phyloP scores from a whole-genome alignment of 2,797 vertebrate genomes.

The Sphaeramia orbicularis region DNA sequence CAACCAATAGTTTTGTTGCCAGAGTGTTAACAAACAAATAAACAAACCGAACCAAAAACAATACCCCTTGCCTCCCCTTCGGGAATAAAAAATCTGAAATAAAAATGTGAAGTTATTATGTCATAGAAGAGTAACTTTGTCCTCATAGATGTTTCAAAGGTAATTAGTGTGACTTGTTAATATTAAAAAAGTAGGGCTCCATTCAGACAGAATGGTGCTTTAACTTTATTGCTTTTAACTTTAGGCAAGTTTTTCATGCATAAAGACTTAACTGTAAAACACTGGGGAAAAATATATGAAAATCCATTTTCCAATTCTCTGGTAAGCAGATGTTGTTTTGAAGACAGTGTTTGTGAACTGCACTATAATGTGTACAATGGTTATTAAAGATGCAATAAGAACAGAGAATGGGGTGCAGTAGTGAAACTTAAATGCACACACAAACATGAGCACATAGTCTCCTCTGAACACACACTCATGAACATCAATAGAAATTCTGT shows the following conservation, averaged over 20 bases:
- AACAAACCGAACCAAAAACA: too few species aligned
- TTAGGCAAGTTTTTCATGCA: slow-evolving; percentile 35
- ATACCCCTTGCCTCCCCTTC: too few species aligned
- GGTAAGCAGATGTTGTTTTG: slow-evolving; percentile 59
- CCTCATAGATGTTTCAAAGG: slow-evolving; percentile 23
- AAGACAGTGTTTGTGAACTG: slow-evolving; percentile 53
- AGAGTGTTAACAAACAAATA: too few species aligned
- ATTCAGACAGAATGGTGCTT: slow-evolving; percentile 15
- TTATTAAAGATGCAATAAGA: slow-evolving; percentile 65
- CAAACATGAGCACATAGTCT: neutral
- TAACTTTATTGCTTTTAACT: slow-evolving; percentile 44
- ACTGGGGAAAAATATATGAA: slow-evolving; percentile 30
- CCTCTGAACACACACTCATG: slow-evolving; percentile 13
- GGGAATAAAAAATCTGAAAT: neutral
- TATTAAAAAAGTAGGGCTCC: slow-evolving; percentile 19
- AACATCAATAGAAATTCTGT: slow-evolving; percentile 39
- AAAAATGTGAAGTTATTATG: slow-evolving; percentile 43
- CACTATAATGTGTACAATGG: slow-evolving; percentile 19
- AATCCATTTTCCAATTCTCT: slow-evolving; percentile 41
- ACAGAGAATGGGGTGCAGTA: slow-evolving; percentile 44
- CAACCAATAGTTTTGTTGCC: too few species aligned
- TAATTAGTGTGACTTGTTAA: slow-evolving; percentile 12
- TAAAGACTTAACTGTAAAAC: slow-evolving; percentile 41
- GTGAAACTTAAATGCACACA: slow-evolving; percentile 23
- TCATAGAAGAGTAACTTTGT: slow-evolving; percentile 21